Evolutionary conservation across 2,113 vertebrate genomes (phyloP), one percentile per base, ranked within the genome.

Genomic region (Arizona elegans): DNA sequence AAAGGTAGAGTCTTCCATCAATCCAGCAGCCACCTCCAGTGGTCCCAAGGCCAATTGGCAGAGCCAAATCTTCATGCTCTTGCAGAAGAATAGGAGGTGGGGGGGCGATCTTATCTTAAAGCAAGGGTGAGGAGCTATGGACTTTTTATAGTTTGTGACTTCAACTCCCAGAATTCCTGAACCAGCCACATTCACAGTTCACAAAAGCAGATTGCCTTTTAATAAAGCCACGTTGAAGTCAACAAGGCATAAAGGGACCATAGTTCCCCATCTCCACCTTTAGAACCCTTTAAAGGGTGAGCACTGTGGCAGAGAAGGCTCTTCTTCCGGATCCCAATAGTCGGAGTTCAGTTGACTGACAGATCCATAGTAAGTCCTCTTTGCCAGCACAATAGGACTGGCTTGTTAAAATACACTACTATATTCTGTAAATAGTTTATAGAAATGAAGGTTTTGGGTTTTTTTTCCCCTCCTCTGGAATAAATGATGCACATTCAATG

Each of bases 401-500:
- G 65, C 12, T 70, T 70, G 65, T 70, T 70, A 70, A 70, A 81
- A 81, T 88, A 54, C 8, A 53, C 29, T 54, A 26, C 7, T 88
- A 88, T 88, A 19, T 88, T 88, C 17, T 88, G 29, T 53, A 81
- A 47, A 54, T 33, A 86, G 43, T 6, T 23, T 89, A 95, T n/a
- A 38, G n/a, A 96, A 7, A 59, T 65, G 86, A 86, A 58, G 70
- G n/a, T 38, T 81, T 81, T 2, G 13, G 33, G 2, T 2, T 3
- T 17, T 75, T 7, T 33, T 38, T 21, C 15, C 65, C 70, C 90
- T 70, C 93, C 95, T 95, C 2, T 38, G 58, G 38, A 96, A 92
- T 93, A 96, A 96, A 95, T 86, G 26, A 90, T 94, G 93, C 94
- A 33, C 26, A 94, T 90, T 92, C 93, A 96, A 93, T 94, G 91